Base-by-base conservation (phyloP, 2,113 vertebrate species). In the Chionis minor region DNA sequence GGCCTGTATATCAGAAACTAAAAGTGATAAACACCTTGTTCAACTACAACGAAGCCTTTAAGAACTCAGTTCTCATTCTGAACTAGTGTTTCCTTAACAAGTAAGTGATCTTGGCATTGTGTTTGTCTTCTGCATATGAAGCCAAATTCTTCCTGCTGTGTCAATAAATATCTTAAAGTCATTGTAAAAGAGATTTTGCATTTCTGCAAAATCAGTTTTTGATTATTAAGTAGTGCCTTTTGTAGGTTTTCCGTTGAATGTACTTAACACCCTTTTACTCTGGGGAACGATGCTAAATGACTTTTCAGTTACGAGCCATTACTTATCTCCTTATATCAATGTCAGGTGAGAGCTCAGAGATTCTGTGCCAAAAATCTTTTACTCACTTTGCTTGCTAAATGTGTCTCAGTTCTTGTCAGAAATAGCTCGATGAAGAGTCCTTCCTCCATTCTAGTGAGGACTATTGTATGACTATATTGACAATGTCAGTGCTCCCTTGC, bases 141-240 rank as follows among this genome's bases (percentile, higher is more conserved):
- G 14, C 15, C 62, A 90, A 38, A 23, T 85, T 82, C 74, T 91
- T 69, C n/a, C 30, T 73, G 10, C 55, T 92, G 26, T 45, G 35
- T 82, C 78, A 93, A 61, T 74, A 94, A 56, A 27, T 59, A 82
- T 65, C 65, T 89, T 88, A 66, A 38, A 77, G 45, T 73, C 8
- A 83, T 10, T 86, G 44, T 63, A 61, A 74, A 93, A 85, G 49
- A 89, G 70, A 69, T 35, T 82, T 74, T 82, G 38, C 35, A 87
- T 79, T 78, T 81, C 40, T 90, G 23, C 7, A 93, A 90, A 95
- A 93, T 81, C 54, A 45, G 83, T 93, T 92, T 81, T 30, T 92
- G 90, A 38, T 32, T 87, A 82, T 28, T 88, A 78, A 79, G 33
- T 26, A 70, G 27, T 54, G 45, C 3, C 13, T 75, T 96, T 90